Conservation (phyloP, 2,797 vertebrate species). For the Cyclura pinguis region DNA sequence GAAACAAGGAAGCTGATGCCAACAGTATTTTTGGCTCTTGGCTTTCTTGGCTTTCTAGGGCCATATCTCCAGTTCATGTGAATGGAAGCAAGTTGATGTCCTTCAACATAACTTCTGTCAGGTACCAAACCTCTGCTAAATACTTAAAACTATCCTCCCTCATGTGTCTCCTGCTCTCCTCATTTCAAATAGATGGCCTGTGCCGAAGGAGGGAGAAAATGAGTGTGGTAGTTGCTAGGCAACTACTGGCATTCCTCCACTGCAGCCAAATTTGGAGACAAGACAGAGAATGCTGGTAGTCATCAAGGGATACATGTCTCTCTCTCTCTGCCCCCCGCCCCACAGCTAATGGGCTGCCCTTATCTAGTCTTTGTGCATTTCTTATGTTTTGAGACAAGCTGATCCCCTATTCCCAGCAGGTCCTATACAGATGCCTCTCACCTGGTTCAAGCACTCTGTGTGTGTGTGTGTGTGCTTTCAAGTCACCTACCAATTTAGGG, state of each 20-base stretch:
- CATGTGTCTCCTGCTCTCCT: background rate
- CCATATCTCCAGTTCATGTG: background rate
- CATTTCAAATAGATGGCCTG: constrained; percentile 12
- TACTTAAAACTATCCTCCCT: background rate
- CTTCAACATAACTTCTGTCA: background rate
- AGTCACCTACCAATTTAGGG: too few relatives aligned
- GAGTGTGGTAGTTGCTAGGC: constrained; percentile 28
- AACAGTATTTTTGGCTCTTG: background rate
- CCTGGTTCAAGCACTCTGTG: too few relatives aligned
- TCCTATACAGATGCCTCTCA: background rate
- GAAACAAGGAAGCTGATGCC: background rate
- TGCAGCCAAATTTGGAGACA: background rate
- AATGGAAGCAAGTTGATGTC: background rate
- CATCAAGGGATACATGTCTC: background rate
- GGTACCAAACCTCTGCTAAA: background rate
- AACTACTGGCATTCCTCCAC: constrained; percentile 7
- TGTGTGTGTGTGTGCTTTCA: too few relatives aligned
- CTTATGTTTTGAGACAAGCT: background rate
- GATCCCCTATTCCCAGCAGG: background rate
- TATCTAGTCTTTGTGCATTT: background rate
- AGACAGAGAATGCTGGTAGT: background rate
- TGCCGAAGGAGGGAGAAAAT: background rate
- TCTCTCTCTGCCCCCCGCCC: background rate
- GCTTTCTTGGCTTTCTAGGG: background rate
- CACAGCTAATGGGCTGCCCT: background rate